Percentiles rank a stretch among this genome's conserved stretches.
These are phyloP conservation scores for Tenodera sinensis DNA, from an alignment of 2,888 invertebrate species.

Conservation along the genomic window DNA sequence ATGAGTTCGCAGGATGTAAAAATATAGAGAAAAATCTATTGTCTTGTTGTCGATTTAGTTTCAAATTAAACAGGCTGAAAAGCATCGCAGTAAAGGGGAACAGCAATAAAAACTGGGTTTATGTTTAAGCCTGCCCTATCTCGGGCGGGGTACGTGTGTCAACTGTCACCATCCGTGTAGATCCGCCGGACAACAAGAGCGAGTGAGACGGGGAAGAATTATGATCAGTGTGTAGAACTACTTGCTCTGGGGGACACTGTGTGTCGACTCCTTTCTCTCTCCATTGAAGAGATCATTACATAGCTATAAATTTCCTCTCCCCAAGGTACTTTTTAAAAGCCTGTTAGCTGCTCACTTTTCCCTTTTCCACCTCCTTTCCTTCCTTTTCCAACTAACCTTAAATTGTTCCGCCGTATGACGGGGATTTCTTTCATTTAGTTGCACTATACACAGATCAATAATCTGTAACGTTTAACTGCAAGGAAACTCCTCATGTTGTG, in stretches of 20 bases:
- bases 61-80: neutral
- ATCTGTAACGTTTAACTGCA: too few relatives aligned
- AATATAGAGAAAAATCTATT: too few relatives aligned
- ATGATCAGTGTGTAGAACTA: neutral
- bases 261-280: neutral
- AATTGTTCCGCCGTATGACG: too few relatives aligned
- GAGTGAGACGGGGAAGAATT: conserved; percentile 3
- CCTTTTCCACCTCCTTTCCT: neutral
- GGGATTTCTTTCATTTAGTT: too few relatives aligned
- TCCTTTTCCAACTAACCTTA: neutral
- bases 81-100: neutral
- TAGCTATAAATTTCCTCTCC: conserved; percentile 25
- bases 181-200: neutral
- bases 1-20: too few relatives aligned
- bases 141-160: neutral
- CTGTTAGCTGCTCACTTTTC: neutral
- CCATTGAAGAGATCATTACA: conserved; percentile 27
- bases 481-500: too few relatives aligned
- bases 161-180: conserved; percentile 5
- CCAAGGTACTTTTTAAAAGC: conserved; percentile 15
- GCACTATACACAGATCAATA: too few relatives aligned
- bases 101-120: neutral
- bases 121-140: neutral
- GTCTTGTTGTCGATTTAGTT: neutral
- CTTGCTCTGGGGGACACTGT: neutral